Evolutionary conservation across 2,888 invertebrate genomes (phyloP).

Genomic region (Lordiphosa andalusiaca): DNA sequence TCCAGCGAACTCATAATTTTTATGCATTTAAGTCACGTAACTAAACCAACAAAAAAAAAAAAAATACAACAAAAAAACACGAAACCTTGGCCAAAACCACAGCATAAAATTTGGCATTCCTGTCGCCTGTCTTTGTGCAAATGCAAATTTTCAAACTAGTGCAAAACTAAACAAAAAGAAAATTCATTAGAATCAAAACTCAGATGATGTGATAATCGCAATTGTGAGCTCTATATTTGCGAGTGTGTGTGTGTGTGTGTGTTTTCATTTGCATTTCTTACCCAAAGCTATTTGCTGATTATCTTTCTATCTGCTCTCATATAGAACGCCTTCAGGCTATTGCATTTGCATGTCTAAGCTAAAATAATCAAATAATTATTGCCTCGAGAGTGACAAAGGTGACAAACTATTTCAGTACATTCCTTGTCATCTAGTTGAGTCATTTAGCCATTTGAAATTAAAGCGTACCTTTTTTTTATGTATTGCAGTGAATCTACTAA

Average conservation of each 20-base stretch:
- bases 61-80: background rate
- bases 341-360: slow-evolving; percentile 32
- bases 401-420: slow-evolving; percentile 22
- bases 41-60: slow-evolving; percentile 6
- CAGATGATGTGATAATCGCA: slow-evolving; percentile 10
- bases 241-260: slow-evolving; percentile 20
- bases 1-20: slow-evolving; percentile 66
- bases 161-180: slow-evolving; percentile 29
- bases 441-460: slow-evolving; percentile 2
- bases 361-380: slow-evolving; percentile 17
- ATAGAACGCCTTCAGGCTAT: no score
- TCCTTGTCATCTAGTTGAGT: slow-evolving; percentile 10
- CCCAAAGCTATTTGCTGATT: slow-evolving; percentile 16
- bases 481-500: no score
- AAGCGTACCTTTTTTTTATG: no score
- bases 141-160: slow-evolving; percentile 27
- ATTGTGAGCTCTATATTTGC: slow-evolving; percentile 17
- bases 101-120: slow-evolving; percentile 34
- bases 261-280: slow-evolving; percentile 13
- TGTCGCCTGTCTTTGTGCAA: slow-evolving; percentile 31
- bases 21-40: slow-evolving; percentile 70
- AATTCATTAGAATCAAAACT: slow-evolving; percentile 22
- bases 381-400: slow-evolving; percentile 26
- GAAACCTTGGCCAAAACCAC: slow-evolving; percentile 23
- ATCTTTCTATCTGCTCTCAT: background rate